Evolutionary conservation across 2,113 vertebrate genomes (phyloP).

Genomic region (Microcebus lehilahytsara): DNA sequence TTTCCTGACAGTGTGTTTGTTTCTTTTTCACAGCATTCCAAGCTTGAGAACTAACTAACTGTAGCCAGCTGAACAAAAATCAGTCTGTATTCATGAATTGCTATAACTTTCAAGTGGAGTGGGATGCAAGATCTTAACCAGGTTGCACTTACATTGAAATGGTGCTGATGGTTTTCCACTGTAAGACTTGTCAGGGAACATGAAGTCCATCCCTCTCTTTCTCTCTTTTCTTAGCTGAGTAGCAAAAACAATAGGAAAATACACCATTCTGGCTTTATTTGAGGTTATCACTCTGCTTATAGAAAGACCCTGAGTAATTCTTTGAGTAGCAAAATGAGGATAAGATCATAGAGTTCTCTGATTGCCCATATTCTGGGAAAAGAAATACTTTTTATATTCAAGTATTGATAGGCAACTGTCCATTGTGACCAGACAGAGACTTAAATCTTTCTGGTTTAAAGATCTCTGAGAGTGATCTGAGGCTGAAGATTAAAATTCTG

Average conservation of each 20-base stretch:
- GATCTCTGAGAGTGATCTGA: not conserved
- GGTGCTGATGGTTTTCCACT: not conserved
- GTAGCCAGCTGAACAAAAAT: not conserved
- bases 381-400: not conserved
- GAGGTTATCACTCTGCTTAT: not conserved
- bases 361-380: not conserved
- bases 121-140: not conserved
- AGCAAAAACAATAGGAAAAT: not conserved
- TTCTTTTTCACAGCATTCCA: slow-evolving; percentile 19
- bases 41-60: not conserved
- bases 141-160: not conserved
- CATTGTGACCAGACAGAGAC: not conserved
- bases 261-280: not conserved
- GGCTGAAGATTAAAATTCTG: not conserved
- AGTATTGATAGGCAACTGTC: not conserved
- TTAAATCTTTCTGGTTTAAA: not conserved
- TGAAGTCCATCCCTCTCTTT: not conserved
- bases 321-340: not conserved
- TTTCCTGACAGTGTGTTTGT: slow-evolving; percentile 40
- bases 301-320: not conserved
- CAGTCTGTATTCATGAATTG: not conserved
- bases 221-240: not conserved
- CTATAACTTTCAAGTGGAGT: not conserved
- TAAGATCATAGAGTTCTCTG: not conserved
- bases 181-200: not conserved